These are phyloP conservation scores for Glyphotaelius pellucidus DNA, from an alignment of 2,888 invertebrate species.

Conservation along the genomic window DNA sequence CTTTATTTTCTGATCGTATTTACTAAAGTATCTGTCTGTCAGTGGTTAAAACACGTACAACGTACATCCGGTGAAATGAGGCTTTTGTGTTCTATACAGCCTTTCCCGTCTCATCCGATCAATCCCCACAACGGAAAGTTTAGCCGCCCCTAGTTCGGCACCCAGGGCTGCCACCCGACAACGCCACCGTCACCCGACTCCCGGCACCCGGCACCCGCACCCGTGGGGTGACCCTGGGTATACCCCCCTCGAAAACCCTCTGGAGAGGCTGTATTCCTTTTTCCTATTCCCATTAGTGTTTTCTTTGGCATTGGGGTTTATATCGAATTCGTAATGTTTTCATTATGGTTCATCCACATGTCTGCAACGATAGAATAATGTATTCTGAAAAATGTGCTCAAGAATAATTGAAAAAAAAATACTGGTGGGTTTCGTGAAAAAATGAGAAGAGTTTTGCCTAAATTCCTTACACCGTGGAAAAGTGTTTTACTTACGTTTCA, in stretches of 20 bases:
- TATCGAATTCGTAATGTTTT: constrained; percentile 2
- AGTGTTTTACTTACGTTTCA: too few relatives aligned
- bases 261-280: constrained; percentile 24
- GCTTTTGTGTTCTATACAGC: constrained; percentile 6
- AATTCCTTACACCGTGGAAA: too few relatives aligned
- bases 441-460: not conserved
- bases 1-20: not conserved
- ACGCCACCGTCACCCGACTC: constrained; percentile 3
- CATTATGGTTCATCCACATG: not conserved
- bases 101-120: constrained; percentile 58
- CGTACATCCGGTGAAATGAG: not conserved
- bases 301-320: not conserved
- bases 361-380: not conserved
- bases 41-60: not conserved
- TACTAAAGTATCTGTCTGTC: not conserved
- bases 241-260: not conserved
- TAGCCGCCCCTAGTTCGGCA: constrained; percentile 43
- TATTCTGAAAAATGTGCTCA: not conserved
- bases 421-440: too few relatives aligned
- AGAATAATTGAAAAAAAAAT: not conserved
- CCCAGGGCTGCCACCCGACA: constrained; percentile 31
- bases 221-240: not conserved
- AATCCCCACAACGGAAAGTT: constrained; percentile 59
- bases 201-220: not conserved
- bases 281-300: constrained; percentile 39